Evolutionary conservation across 1,140 invertebrate species (phyloP), one percentile per base, ranked within the genome.

Genomic region (Babylonia areolata): DNA sequence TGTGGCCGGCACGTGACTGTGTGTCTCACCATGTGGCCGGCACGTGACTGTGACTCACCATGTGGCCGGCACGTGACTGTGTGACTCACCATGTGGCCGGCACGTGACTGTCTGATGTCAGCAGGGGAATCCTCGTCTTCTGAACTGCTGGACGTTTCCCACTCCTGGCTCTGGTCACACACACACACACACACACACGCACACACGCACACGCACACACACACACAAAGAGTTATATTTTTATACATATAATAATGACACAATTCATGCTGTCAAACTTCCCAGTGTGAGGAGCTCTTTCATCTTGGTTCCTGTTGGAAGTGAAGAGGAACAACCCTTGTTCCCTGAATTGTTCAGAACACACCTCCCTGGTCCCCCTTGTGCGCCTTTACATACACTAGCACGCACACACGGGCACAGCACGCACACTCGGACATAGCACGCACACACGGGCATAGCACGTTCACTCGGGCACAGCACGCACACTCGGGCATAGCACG

Each of bases 71-170:
- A n/a, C n/a, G n/a, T n/a, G n/a, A n/a, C n/a, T n/a, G 5, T 46
- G 42, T 20, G 3, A 84, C 81, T 75, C 71, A 90, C 88, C 85
- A 80, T 71, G n/a, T 84, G 71, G 71, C 77, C 75, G 51, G 71
- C 82, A 0, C 87, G 80, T 5, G 39, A 73, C 37, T 81, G 33
- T 79, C 83, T 69, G 40, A 69, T 81, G 46, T 85, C 81, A 40
- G 86, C 51, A 51, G 87, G 39, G 20, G 83, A 85, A n/a, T 84
- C 86, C 9, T 91, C 91, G 35, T 92, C 89, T 17, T 91, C 89
- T 15, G 89, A 90, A 87, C 89, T 90, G 58, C 87, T 90, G 71
- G 89, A 90, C 2, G 87, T 79, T 79, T 90, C 89, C 46, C 85
- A 46, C 35, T 90, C 88, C 75, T 91, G 79, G 46, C 81, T 89